Conservation (phyloP, 1,140 invertebrate species). For the Holotrichia oblita region DNA sequence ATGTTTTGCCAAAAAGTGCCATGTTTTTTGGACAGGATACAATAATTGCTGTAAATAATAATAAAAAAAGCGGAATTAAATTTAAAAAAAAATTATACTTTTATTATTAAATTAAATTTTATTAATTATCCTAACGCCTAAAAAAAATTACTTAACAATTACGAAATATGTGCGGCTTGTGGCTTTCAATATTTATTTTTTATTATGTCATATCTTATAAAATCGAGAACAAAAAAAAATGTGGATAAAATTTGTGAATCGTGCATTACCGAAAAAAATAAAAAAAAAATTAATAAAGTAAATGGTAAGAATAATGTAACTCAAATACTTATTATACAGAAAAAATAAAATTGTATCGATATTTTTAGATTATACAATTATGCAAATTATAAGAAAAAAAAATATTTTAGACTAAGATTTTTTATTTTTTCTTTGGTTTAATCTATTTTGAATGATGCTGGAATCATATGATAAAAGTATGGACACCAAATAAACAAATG, state of each 20-base stretch:
- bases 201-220: background rate
- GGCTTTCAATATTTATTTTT: background rate
- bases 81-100: no score
- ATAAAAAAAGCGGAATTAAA: background rate
- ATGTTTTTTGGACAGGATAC: constrained; percentile 10
- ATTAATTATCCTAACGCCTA: background rate
- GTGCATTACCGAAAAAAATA: constrained; percentile 15
- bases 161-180: constrained; percentile 13
- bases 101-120: no score
- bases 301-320: background rate
- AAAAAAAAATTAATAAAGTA: background rate
- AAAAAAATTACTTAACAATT: background rate
- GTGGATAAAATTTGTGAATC: constrained; percentile 19
- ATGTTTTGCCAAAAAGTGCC: constrained; percentile 11
- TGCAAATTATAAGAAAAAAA: constrained; percentile 27
- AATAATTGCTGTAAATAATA: constrained; percentile 11
- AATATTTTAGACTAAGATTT: constrained; percentile 18
- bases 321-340: constrained; percentile 6
- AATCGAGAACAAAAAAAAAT: background rate
- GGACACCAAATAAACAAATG: constrained; percentile 20
- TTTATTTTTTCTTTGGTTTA: background rate
- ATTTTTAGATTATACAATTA: constrained; percentile 34
- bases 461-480: constrained; percentile 2
- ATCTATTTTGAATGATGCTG: constrained; percentile 4
- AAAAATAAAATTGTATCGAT: constrained; percentile 20